A percentile compares a stretch with the other conserved stretches of the same genome.
Conservation (phyloP, 2,797 vertebrate species). For the Poeciliopsis infans region DNA sequence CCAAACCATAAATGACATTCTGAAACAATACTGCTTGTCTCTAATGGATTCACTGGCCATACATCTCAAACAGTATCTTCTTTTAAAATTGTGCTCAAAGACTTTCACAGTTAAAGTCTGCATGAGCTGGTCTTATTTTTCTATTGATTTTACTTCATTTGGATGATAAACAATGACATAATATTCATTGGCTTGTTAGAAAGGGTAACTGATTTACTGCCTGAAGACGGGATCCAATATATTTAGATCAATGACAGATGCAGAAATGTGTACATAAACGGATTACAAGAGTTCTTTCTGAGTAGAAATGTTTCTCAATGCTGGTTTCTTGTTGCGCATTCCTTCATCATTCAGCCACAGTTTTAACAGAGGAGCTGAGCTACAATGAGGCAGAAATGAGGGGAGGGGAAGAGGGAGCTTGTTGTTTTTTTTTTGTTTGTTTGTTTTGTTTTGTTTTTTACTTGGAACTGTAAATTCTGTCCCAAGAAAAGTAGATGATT, state of each 20-base stretch:
- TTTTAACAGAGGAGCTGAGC: constrained; percentile 45
- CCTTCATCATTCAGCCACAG: constrained; percentile 73
- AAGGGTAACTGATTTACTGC: not conserved
- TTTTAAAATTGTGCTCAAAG: not conserved
- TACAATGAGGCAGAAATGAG: not conserved
- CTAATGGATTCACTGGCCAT: not conserved
- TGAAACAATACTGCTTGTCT: constrained; percentile 21
- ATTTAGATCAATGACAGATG: not conserved
- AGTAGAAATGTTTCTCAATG: constrained; percentile 39
- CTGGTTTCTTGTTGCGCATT: constrained; percentile 62
- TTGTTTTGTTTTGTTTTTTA: not conserved
- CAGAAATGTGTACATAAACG: not conserved
- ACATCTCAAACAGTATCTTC: not conserved
- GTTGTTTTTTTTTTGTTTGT: too few species aligned
- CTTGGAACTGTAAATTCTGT: not conserved
- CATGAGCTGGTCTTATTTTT: not conserved
- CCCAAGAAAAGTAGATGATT: not conserved
- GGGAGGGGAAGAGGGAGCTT: too few species aligned
- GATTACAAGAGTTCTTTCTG: constrained; percentile 2
- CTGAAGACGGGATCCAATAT: not conserved
- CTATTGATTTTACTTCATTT: not conserved
- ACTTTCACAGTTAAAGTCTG: not conserved
- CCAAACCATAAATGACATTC: constrained; percentile 23
- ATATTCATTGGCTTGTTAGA: not conserved
- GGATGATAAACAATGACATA: not conserved